Percentiles rank a stretch among this genome's conserved stretches.
Evolutionary conservation across 2,797 vertebrate genomes (phyloP).

Genomic region (Apodemus agrarius): DNA sequence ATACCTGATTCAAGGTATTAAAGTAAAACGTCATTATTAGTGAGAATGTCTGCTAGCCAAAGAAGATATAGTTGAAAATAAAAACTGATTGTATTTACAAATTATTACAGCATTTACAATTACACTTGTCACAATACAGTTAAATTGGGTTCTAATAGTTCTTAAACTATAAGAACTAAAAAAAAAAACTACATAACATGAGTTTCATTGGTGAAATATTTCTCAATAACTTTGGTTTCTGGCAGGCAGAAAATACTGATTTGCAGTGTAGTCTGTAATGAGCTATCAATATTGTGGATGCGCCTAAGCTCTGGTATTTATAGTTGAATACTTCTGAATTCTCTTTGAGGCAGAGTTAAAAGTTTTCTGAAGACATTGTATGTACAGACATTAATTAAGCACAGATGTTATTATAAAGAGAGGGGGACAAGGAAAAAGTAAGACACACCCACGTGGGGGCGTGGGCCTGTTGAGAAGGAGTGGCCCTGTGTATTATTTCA

Average conservation of each 20-base stretch:
- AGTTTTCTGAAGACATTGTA: neutral
- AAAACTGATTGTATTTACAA: neutral
- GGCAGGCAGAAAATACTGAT: neutral
- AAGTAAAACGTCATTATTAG: slow-evolving; percentile 23
- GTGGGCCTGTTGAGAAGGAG: neutral
- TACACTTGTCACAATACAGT: slow-evolving; percentile 15
- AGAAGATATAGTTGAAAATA: neutral
- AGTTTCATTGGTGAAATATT: slow-evolving; percentile 8
- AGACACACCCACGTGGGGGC: too few relatives aligned
- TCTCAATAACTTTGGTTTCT: slow-evolving; percentile 28
- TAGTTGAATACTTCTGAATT: neutral
- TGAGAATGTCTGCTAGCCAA: neutral
- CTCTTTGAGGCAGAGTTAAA: neutral
- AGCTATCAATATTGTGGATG: neutral
- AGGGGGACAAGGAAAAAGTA: neutral
- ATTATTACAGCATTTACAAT: neutral
- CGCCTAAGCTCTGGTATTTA: neutral
- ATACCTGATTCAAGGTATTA: neutral
- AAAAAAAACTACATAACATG: neutral
- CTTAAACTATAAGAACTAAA: slow-evolving; percentile 16
- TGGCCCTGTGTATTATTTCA: neutral
- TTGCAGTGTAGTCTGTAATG: neutral
- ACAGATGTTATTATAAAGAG: neutral
- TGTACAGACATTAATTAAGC: neutral
- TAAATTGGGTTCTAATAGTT: slow-evolving; percentile 32